phyloP scores from a whole-genome alignment of 2,888 invertebrate genomes.

The Chironomus riparius region DNA sequence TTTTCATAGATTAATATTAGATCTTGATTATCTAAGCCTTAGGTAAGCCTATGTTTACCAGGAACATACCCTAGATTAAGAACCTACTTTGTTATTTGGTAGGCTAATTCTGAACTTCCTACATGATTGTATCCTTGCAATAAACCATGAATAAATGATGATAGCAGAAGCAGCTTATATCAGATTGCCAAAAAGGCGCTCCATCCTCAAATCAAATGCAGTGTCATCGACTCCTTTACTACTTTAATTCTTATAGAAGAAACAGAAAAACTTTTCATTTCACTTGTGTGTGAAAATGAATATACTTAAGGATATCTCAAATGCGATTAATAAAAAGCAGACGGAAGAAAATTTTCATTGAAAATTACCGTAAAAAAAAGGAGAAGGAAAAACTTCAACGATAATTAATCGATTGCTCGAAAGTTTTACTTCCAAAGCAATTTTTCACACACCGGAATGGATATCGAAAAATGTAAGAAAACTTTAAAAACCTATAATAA shows the following conservation, averaged over 20 bases:
- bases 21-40: no score
- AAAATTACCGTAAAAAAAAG: not conserved
- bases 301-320: constrained; percentile 5
- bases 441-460: constrained; percentile 5
- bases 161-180: no score
- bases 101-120: no score
- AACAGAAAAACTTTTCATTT: not conserved
- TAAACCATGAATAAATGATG: no score
- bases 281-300: not conserved
- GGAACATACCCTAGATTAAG: no score
- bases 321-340: constrained; percentile 2
- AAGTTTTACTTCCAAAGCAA: constrained; percentile 1
- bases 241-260: not conserved
- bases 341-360: not conserved
- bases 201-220: no score
- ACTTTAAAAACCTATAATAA: constrained; percentile 10
- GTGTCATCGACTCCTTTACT: no score
- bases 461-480: constrained; percentile 1
- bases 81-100: no score
- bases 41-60: no score
- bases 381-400: not conserved
- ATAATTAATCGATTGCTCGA: constrained; percentile 6
- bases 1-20: no score
- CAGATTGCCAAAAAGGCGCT: no score
- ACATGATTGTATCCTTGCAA: no score